Percentiles rank a stretch among this genome's conserved stretches.
Conservation (phyloP, 2,888 invertebrate genomes). For the Platerodrilus igneus region DNA sequence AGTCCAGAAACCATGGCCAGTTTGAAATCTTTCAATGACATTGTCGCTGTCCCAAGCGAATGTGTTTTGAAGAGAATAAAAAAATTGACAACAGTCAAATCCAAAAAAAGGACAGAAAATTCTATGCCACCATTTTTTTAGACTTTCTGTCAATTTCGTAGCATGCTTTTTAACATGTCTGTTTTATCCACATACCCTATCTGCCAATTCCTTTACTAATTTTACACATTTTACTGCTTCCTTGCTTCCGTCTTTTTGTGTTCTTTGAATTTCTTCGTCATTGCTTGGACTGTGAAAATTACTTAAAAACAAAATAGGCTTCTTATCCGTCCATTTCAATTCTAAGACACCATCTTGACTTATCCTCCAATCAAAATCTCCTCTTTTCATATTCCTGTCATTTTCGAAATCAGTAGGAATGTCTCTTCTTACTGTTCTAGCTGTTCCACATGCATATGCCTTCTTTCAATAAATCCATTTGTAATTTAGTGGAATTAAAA, state of each 20-base stretch:
- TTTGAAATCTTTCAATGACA: too few species aligned
- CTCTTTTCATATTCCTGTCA: constrained; percentile 28
- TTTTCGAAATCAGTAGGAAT: constrained; percentile 23
- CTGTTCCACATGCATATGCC: constrained; percentile 30
- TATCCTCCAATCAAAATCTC: constrained; percentile 30
- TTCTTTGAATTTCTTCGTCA: too few species aligned
- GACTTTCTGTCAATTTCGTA: constrained; percentile 6
- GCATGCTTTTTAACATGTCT: constrained; percentile 8
- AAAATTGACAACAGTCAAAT: constrained; percentile 15
- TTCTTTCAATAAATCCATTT: constrained; percentile 22
- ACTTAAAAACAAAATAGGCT: too few species aligned
- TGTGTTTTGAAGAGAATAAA: too few species aligned
- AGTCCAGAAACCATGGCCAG: too few species aligned
- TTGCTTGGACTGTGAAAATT: too few species aligned
- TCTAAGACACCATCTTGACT: too few species aligned
- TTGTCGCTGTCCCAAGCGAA: too few species aligned
- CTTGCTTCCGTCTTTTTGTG: constrained; percentile 12
- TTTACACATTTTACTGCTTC: constrained; percentile 1
- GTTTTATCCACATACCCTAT: constrained; percentile 10
- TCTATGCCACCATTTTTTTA: constrained; percentile 11
- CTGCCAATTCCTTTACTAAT: constrained; percentile 3
- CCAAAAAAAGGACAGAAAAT: constrained; percentile 17
- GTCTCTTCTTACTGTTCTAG: constrained; percentile 25
- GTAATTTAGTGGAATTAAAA: constrained; percentile 25
- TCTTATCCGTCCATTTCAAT: too few species aligned